These are phyloP conservation scores for Hyles euphorbiae DNA, from an alignment of 1,140 invertebrate species.

Conservation along the genomic window DNA sequence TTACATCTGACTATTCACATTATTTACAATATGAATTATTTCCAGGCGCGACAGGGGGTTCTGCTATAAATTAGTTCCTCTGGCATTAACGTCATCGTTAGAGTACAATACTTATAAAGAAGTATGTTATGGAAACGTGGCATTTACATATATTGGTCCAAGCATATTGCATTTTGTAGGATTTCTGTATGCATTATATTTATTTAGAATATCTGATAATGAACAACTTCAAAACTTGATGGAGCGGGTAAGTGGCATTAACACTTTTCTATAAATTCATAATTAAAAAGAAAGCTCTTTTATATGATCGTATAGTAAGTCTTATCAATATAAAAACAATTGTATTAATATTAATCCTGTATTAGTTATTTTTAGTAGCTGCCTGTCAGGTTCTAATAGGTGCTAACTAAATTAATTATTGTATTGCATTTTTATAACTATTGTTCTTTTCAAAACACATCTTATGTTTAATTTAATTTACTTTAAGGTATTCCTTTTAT, in stretches of 20 bases:
- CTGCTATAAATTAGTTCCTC: slow-evolving; percentile 77
- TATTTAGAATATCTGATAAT: slow-evolving; percentile 89
- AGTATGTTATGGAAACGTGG: slow-evolving; percentile 81
- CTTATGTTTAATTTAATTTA: background rate
- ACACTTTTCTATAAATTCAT: too few species aligned
- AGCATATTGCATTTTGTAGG: slow-evolving; percentile 85
- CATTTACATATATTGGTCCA: slow-evolving; percentile 88
- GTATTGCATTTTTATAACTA: too few species aligned
- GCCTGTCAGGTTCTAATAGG: too few species aligned
- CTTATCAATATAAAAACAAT: too few species aligned
- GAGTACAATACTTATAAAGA: slow-evolving; percentile 72
- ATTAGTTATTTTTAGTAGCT: too few species aligned
- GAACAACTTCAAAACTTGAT: slow-evolving; percentile 93
- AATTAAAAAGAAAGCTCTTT: too few species aligned
- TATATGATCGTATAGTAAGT: too few species aligned
- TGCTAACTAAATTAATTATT: too few species aligned
- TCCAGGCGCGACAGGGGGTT: slow-evolving; percentile 84
- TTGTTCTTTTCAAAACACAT: too few species aligned
- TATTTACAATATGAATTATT: slow-evolving; percentile 12
- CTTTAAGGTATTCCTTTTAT: slow-evolving; percentile 79
- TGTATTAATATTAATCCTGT: too few species aligned
- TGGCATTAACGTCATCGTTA: slow-evolving; percentile 53
- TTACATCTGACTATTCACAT: too few species aligned
- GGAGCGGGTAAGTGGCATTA: slow-evolving; percentile 82
- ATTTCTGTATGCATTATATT: slow-evolving; percentile 85